Percentiles rank a stretch among this genome's conserved stretches.
Evolutionary conservation across 2,113 vertebrate species (phyloP).

Genomic region (Bos taurus): ARS-UCD2.0 NC_037336.1:21978501-21979000

Average conservation of each 20-base stretch:
- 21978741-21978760: background rate
- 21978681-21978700: background rate
- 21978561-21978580: background rate
- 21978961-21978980: background rate
- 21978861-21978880: background rate
- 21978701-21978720: background rate
- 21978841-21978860: background rate
- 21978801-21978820: background rate
- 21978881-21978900: background rate
- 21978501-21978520: background rate
- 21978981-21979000: background rate
- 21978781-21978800: background rate
- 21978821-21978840: rapidly evolving
- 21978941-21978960: background rate
- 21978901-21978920: background rate
- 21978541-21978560: background rate
- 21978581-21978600: background rate
- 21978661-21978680: background rate
- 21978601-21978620: background rate
- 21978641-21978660: background rate
- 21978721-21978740: background rate
- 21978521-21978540: background rate
- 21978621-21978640: background rate
- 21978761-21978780: background rate
- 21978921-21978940: background rate